Percentiles rank a stretch among this genome's conserved stretches.
phyloP scores from a whole-genome alignment of 2,888 invertebrate species.

The Calameuta filiformis region DNA sequence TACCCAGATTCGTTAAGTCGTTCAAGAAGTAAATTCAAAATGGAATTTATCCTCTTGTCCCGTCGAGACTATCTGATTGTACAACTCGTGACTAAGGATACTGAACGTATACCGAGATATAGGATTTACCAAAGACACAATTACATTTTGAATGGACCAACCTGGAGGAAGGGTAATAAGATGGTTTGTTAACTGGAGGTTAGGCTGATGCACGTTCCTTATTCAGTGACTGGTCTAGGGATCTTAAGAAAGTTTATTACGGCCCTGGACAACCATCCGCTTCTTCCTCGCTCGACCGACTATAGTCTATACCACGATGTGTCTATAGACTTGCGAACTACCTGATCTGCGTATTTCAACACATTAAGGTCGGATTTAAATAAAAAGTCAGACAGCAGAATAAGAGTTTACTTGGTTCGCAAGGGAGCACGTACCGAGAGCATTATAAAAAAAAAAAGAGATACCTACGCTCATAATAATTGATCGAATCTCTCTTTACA shows the following conservation, averaged over 20 bases:
- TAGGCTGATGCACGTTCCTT: not conserved
- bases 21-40: not conserved
- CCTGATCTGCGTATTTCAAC: slow-evolving; percentile 48
- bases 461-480: not conserved
- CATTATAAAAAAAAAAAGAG: not conserved
- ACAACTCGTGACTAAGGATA: not conserved
- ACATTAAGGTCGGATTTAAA: slow-evolving; percentile 43
- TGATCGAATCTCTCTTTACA: not conserved
- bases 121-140: not conserved
- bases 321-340: slow-evolving; percentile 33
- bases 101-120: not conserved
- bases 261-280: slow-evolving; percentile 41
- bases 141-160: not conserved
- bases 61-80: not conserved
- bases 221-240: not conserved
- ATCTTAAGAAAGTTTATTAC: slow-evolving; percentile 5
- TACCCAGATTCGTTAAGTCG: not conserved
- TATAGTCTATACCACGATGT: slow-evolving; percentile 35
- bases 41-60: not conserved
- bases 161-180: not conserved
- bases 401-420: not conserved
- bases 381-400: slow-evolving; percentile 28
- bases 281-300: slow-evolving; percentile 47
- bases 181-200: not conserved
- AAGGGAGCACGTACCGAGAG: not conserved